Conservation (phyloP, 2,888 invertebrate genomes). For the Teleogryllus oceanicus region DNA sequence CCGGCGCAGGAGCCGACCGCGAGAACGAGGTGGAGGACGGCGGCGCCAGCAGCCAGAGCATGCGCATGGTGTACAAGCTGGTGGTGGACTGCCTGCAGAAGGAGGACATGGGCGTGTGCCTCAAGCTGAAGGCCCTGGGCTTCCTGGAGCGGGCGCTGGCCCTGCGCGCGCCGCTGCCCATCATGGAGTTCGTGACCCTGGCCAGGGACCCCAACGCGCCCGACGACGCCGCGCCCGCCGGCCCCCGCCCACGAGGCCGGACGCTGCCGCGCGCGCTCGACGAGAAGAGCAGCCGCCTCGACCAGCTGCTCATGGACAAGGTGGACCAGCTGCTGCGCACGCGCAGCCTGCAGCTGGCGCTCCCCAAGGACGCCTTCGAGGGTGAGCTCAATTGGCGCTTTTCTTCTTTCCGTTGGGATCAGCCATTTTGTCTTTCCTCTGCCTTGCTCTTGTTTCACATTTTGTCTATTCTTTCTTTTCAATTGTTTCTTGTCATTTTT, state of each 20-base stretch:
- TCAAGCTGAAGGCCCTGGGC: conserved; percentile 36
- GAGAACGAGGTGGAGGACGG: conserved; percentile 29
- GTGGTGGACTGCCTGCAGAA: conserved; percentile 26
- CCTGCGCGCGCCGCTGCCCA: conserved; percentile 25
- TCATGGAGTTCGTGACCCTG: conserved; percentile 34
- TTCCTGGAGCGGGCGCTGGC: conserved; percentile 33
- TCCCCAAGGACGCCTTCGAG: conserved; percentile 47
- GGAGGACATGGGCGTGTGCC: conserved; percentile 31
- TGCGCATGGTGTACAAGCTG: conserved; percentile 26
- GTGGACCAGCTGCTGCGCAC: conserved; percentile 49
- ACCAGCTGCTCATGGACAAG: conserved; percentile 46
- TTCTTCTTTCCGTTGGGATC: too few species aligned
- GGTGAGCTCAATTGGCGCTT: conserved; percentile 40
- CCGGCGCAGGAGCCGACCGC: background rate
- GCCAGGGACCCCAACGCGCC: conserved; percentile 29
- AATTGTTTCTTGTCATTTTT: too few species aligned
- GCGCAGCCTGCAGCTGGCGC: conserved; percentile 47
- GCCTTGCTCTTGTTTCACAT: too few species aligned
- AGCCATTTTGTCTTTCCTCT: too few species aligned
- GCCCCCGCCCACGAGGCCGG: conserved; percentile 24
- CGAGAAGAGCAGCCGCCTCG: conserved; percentile 35
- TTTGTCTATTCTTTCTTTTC: too few species aligned
- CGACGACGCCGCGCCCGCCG: conserved; percentile 4
- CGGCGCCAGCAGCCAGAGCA: conserved; percentile 21
- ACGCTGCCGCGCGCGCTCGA: conserved; percentile 33